phyloP scores from a whole-genome alignment of 2,113 vertebrate genomes.

The Neoarius graeffei region DNA sequence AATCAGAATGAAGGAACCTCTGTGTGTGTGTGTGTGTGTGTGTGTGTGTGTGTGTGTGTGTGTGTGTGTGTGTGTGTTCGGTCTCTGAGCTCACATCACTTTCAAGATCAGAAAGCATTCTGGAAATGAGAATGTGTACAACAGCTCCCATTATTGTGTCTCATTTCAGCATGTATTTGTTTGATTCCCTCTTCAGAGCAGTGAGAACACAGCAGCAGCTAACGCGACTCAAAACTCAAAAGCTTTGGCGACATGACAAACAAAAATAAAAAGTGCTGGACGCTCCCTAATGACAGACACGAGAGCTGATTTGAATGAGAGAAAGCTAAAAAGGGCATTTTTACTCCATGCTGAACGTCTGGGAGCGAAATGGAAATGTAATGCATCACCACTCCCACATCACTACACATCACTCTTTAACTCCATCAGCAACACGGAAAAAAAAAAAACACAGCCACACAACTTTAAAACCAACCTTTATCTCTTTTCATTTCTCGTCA shows the following conservation, averaged over 20 bases:
- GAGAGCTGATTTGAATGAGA: slow-evolving; percentile 38
- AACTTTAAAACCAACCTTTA: background rate
- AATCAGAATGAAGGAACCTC: slow-evolving; percentile 1
- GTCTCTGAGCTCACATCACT: slow-evolving; percentile 8
- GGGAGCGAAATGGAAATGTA: slow-evolving; percentile 27
- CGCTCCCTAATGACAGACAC: slow-evolving; percentile 36
- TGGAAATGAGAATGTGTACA: slow-evolving; percentile 29
- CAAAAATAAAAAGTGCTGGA: background rate
- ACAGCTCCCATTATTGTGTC: slow-evolving; percentile 38
- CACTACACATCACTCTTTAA: slow-evolving; percentile 8
- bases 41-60: slow-evolving; percentile 7
- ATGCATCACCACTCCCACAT: slow-evolving; percentile 26
- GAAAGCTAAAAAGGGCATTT: slow-evolving; percentile 44
- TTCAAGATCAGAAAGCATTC: slow-evolving; percentile 38
- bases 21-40: background rate
- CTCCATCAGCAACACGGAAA: slow-evolving; percentile 21
- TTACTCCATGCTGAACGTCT: slow-evolving; percentile 32
- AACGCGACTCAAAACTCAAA: slow-evolving; percentile 41
- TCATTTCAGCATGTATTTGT: slow-evolving; percentile 29
- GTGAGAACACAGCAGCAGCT: slow-evolving; percentile 27
- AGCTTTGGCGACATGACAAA: slow-evolving; percentile 34
- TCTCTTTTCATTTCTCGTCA: background rate
- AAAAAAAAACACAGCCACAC: background rate
- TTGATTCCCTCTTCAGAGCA: slow-evolving; percentile 39
- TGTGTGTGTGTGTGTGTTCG: slow-evolving; percentile 12